Percentiles rank a stretch among this genome's conserved stretches.
phyloP scores from a whole-genome alignment of 1,140 invertebrate species.

The Lysiphlebus fabarum region DNA sequence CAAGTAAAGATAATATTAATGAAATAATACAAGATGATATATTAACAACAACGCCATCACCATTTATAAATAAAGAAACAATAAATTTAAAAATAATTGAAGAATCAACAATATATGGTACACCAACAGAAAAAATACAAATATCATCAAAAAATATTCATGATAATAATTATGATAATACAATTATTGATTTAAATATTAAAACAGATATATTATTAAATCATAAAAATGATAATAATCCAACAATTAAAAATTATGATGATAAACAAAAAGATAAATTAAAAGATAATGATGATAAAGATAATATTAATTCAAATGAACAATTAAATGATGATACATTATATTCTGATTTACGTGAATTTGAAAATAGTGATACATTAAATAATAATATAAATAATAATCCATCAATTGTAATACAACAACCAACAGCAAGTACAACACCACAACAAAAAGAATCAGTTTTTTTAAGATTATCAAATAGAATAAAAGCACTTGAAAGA shows the following conservation, averaged over 20 bases:
- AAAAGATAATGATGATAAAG: constrained; percentile 30
- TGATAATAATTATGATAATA: constrained; percentile 12
- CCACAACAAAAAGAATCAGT: constrained; percentile 85
- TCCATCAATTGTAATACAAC: constrained; percentile 32
- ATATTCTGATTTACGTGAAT: constrained; percentile 54
- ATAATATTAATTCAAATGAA: constrained; percentile 42
- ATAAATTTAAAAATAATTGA: constrained; percentile 29
- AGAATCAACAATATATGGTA: constrained; percentile 23
- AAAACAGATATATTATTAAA: too few species aligned
- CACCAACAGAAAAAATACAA: constrained; percentile 23
- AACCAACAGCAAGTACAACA: constrained; percentile 37
- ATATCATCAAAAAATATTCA: background rate
- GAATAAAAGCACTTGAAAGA: constrained; percentile 90
- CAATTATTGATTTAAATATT: constrained; percentile 2
- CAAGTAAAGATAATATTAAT: constrained; percentile 38
- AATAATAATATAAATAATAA: constrained; percentile 34
- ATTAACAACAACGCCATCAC: constrained; percentile 45
- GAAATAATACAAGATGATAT: constrained; percentile 48
- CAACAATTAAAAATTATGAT: background rate
- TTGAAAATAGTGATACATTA: constrained; percentile 41
- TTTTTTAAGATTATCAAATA: constrained; percentile 89
- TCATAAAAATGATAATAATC: background rate
- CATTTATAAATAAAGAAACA: constrained; percentile 22
- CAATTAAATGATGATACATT: constrained; percentile 50
- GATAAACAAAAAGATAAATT: constrained; percentile 13